Evolutionary conservation across 2,113 vertebrate genomes (phyloP).

Genomic region (Synodontis membranacea): DNA sequence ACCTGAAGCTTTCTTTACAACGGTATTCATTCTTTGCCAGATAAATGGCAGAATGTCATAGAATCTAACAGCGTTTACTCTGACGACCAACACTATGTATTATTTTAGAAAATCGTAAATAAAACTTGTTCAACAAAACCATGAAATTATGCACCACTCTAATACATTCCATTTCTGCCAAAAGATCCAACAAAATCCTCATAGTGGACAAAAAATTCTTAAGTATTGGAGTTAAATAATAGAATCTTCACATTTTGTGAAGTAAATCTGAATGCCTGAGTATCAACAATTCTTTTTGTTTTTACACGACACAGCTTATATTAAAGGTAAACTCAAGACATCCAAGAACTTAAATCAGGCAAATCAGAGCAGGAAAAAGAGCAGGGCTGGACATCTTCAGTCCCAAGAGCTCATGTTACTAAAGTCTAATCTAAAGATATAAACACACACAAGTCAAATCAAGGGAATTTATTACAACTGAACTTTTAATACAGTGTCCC

Average conservation of each 20-base stretch:
- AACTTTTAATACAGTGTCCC: slow-evolving; percentile 42
- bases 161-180: too few relatives aligned
- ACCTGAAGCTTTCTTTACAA: too few relatives aligned
- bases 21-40: too few relatives aligned
- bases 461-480: slow-evolving; percentile 47
- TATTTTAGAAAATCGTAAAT: too few relatives aligned
- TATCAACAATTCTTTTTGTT: not conserved
- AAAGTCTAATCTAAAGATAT: slow-evolving; percentile 12
- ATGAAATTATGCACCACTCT: too few relatives aligned
- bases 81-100: too few relatives aligned
- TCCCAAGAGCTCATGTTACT: not conserved
- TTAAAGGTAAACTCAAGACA: not conserved
- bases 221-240: not conserved
- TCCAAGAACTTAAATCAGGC: not conserved
- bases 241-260: not conserved
- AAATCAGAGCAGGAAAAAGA: slow-evolving; percentile 18
- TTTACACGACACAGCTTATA: not conserved
- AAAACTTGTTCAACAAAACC: too few relatives aligned
- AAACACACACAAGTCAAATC: not conserved
- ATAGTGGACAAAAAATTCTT: too few relatives aligned
- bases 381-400: not conserved
- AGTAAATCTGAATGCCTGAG: not conserved
- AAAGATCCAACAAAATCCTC: too few relatives aligned
- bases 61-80: too few relatives aligned
- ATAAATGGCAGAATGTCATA: too few relatives aligned